These are phyloP conservation scores for Drosophila hawaiiensis DNA, from an alignment of 2,888 invertebrate genomes.

Conservation along the genomic window DNA sequence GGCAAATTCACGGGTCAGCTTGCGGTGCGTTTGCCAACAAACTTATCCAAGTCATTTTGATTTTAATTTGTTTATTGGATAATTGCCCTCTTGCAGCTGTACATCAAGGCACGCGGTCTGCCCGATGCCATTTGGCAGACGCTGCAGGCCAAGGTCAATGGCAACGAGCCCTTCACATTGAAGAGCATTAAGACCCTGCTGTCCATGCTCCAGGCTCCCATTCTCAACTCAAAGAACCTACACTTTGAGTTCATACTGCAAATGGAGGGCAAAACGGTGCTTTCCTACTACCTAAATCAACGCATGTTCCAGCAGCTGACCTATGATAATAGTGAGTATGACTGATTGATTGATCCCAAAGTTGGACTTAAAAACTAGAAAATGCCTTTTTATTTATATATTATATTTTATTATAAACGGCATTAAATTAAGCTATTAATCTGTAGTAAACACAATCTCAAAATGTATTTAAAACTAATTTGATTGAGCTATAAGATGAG, in stretches of 20 bases:
- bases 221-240: slow-evolving; percentile 86
- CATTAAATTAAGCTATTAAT: too few species aligned
- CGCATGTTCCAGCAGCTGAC: slow-evolving; percentile 88
- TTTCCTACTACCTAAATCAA: slow-evolving; percentile 89
- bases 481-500: too few species aligned
- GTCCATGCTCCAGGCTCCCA: slow-evolving; percentile 85
- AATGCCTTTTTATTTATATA: neutral
- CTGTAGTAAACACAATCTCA: too few species aligned
- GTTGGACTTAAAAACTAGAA: neutral
- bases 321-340: slow-evolving; percentile 87
- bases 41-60: neutral
- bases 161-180: slow-evolving; percentile 86
- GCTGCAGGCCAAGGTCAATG: slow-evolving; percentile 83
- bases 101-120: slow-evolving; percentile 86
- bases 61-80: neutral
- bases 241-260: slow-evolving; percentile 89
- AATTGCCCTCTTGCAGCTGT: slow-evolving; percentile 85
- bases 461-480: too few species aligned
- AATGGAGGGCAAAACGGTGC: slow-evolving; percentile 89
- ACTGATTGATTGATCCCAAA: neutral
- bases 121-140: slow-evolving; percentile 86
- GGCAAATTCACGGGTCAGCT: slow-evolving; percentile 87
- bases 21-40: slow-evolving; percentile 82
- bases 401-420: neutral
- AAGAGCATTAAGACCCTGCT: slow-evolving; percentile 86